Base-by-base conservation (phyloP, 2,113 vertebrate species). In the Gulo gulo region DNA sequence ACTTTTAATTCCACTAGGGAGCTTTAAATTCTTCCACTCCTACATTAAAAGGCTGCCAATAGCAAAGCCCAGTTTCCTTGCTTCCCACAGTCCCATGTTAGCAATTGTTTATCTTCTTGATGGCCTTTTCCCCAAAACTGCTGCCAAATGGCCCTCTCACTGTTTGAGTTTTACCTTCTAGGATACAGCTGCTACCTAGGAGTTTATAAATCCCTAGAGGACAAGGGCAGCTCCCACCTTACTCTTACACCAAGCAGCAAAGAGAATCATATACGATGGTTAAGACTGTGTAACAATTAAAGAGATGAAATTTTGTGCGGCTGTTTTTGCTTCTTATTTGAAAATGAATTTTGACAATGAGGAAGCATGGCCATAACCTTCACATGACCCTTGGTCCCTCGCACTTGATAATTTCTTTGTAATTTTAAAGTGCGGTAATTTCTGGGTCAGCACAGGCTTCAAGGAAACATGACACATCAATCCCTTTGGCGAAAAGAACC, bases 401-500 rank as follows among this genome's bases (percentile, higher is more conserved):
- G 42, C 21, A 78, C 73, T 67, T 71, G 59, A 79, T 71, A 74
- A 96, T 86, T 96, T 71, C 65, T 93, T 83, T 76, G 89, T 89
- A 67, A 94, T 95, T 45, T 95, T 86, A 96, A 97, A 97, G 86
- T 80, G 47, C 63, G 89, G 79, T 89, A 96, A 96, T 61, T 96
- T 96, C 82, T 65, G 59, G 93, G 74, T 57, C 65, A 85, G 76
- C 52, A 61, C 24, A 65, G 57, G 80, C 31, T 93, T 88, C 73
- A 94, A 91, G 93, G 85, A 96, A 97, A 83, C 84, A 84, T 42
- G 81, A 94, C 87, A 97, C 83, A 96, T 79, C 93, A 84, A 92
- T 91, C 45, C 76, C 86, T 96, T 90, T 92, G 97, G 85, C 90
- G 74, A n/a, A 63, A 87, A 97, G 79, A 85, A 57, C 29, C 42